Evolutionary conservation across 2,113 vertebrate species (phyloP).

Genomic region (Drymodes brunneopygia): DNA sequence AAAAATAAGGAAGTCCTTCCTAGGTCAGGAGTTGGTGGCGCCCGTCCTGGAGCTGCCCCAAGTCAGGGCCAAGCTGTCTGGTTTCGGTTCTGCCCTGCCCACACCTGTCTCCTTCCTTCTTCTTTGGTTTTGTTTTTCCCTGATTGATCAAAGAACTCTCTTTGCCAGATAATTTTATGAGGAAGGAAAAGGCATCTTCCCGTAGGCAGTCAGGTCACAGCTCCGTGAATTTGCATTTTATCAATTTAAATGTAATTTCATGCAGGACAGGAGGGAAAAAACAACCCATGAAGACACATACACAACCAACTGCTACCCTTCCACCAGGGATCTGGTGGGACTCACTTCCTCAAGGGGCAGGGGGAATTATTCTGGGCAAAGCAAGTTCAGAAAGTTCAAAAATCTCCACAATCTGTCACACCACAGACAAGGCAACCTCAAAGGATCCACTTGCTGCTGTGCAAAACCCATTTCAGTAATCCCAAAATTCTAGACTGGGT

Average conservation of each 20-base stretch:
- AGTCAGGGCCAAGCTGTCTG: background rate
- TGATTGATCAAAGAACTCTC: background rate
- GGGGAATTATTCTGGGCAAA: background rate
- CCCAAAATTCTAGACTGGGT: background rate
- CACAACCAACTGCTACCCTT: background rate
- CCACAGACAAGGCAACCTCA: background rate
- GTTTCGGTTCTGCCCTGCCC: background rate
- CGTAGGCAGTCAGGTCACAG: background rate
- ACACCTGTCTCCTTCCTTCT: background rate
- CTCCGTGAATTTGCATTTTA: background rate
- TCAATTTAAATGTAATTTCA: fast-evolving
- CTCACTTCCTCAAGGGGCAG: background rate
- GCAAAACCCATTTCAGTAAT: background rate
- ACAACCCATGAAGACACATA: fast-evolving
- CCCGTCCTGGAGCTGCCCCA: background rate
- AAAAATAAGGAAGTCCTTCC: background rate
- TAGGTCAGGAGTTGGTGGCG: background rate
- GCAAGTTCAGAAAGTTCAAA: fast-evolving
- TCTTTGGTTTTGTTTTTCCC: background rate
- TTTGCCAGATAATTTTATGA: background rate
- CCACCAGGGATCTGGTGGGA: background rate
- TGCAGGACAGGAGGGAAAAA: background rate
- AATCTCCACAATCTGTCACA: background rate
- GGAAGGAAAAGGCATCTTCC: background rate
- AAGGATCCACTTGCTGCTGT: background rate